Percentiles rank a stretch among this genome's conserved stretches.
These are phyloP conservation scores for Chrysolina americana DNA, from an alignment of 2,888 invertebrate species.

Conservation along the genomic window DNA sequence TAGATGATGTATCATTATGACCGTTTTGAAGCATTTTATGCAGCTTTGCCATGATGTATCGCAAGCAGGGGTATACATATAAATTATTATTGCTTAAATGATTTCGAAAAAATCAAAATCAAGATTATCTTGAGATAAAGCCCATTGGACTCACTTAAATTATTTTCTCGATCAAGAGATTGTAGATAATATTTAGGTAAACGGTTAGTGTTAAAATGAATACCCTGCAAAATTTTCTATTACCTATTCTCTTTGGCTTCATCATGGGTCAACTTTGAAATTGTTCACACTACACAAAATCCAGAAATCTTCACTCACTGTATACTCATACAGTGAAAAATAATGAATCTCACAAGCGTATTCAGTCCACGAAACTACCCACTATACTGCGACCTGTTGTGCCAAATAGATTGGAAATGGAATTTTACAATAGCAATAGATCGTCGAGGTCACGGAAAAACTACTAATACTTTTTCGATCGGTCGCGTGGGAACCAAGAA, in stretches of 20 bases:
- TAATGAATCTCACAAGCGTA: neutral
- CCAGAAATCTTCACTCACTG: neutral
- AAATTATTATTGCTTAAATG: too few species aligned
- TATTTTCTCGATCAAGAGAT: too few species aligned
- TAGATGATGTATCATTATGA: too few species aligned
- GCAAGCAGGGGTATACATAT: too few species aligned
- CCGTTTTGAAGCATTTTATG: too few species aligned
- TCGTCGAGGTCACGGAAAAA: neutral
- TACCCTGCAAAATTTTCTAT: too few species aligned
- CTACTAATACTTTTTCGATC: neutral
- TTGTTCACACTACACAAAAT: neutral
- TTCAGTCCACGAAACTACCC: neutral
- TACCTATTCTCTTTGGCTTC: neutral
- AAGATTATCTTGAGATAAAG: too few species aligned
- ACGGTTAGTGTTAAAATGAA: too few species aligned
- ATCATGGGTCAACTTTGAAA: neutral
- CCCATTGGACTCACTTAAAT: too few species aligned
- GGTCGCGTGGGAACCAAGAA: neutral
- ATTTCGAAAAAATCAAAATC: too few species aligned
- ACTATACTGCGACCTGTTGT: neutral
- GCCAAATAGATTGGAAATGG: neutral
- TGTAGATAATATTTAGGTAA: too few species aligned
- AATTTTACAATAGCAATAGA: neutral
- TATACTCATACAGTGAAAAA: constrained; percentile 3
- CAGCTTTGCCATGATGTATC: too few species aligned